Evolutionary conservation across 2,797 vertebrate genomes (phyloP).

Genomic region (Enteromius trimaculatus): DNA sequence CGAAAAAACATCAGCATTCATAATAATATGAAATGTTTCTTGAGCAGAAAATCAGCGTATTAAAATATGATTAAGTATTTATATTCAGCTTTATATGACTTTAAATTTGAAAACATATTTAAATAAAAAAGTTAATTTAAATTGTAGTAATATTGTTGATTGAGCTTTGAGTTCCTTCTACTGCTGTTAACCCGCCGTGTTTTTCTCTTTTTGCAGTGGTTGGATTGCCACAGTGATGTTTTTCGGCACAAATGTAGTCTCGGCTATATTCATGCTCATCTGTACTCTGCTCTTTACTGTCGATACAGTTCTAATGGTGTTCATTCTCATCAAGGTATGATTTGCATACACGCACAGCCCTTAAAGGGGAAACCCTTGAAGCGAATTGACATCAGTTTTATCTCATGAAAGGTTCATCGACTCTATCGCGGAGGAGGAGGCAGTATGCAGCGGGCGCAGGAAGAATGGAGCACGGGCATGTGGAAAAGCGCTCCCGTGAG

Average conservation of each 20-base stretch:
- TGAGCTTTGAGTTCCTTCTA: neutral
- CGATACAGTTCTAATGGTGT: slow-evolving; percentile 80
- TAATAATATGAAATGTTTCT: too few species aligned
- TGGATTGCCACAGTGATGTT: slow-evolving; percentile 79
- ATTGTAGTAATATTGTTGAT: neutral
- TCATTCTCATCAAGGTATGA: slow-evolving; percentile 81
- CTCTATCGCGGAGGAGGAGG: slow-evolving; percentile 90
- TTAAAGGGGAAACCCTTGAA: neutral
- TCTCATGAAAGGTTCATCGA: slow-evolving; percentile 82
- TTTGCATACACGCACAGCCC: slow-evolving; percentile 5
- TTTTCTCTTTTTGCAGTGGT: slow-evolving; percentile 68
- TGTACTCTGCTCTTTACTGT: slow-evolving; percentile 87
- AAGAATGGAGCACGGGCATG: slow-evolving; percentile 87
- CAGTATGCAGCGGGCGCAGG: slow-evolving; percentile 90
- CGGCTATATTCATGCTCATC: slow-evolving; percentile 90
- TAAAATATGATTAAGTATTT: too few species aligned
- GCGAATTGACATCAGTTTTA: neutral
- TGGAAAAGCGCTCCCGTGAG: slow-evolving; percentile 87
- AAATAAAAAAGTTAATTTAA: neutral
- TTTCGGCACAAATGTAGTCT: slow-evolving; percentile 75
- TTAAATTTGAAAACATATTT: too few species aligned
- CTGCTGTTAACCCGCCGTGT: neutral
- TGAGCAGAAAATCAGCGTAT: too few species aligned
- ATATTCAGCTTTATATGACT: too few species aligned
- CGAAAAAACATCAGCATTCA: too few species aligned